A percentile compares a stretch with the other conserved stretches of the same genome.
These are phyloP conservation scores for Alligator mississippiensis DNA, from an alignment of 2,113 vertebrate species.

Conservation along the genomic window DNA sequence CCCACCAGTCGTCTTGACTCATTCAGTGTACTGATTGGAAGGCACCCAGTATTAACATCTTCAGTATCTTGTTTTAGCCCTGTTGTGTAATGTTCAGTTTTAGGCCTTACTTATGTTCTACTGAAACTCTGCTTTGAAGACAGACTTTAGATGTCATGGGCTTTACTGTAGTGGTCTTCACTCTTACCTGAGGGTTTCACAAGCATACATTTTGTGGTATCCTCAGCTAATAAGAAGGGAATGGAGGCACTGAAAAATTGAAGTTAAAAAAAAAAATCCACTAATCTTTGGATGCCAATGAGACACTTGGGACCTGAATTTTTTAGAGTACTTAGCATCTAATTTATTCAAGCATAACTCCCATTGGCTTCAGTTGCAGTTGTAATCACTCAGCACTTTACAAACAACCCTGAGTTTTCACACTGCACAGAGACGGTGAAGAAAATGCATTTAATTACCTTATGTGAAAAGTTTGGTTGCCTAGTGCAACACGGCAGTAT, in stretches of 20 bases:
- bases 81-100: not conserved
- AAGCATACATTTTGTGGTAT: too few relatives aligned
- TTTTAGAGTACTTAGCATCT: fast-evolving
- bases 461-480: not conserved
- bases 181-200: too few relatives aligned
- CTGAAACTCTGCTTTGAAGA: too few relatives aligned
- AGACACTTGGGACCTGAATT: not conserved
- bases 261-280: not conserved
- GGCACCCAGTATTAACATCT: not conserved
- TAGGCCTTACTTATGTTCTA: too few relatives aligned
- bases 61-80: not conserved
- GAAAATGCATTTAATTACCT: not conserved
- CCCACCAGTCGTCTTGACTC: too few relatives aligned
- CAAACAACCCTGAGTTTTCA: fast-evolving
- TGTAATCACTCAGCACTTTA: not conserved
- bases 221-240: not conserved
- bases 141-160: too few relatives aligned
- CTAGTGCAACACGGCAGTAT: not conserved
- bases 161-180: too few relatives aligned
- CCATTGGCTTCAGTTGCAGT: not conserved
- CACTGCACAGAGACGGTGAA: not conserved
- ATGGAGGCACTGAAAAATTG: constrained; percentile 30
- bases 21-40: too few relatives aligned
- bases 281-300: not conserved
- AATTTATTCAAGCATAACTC: not conserved